These are phyloP conservation scores for Odiellus spinosus DNA, from an alignment of 2,888 invertebrate species.

Conservation along the genomic window DNA sequence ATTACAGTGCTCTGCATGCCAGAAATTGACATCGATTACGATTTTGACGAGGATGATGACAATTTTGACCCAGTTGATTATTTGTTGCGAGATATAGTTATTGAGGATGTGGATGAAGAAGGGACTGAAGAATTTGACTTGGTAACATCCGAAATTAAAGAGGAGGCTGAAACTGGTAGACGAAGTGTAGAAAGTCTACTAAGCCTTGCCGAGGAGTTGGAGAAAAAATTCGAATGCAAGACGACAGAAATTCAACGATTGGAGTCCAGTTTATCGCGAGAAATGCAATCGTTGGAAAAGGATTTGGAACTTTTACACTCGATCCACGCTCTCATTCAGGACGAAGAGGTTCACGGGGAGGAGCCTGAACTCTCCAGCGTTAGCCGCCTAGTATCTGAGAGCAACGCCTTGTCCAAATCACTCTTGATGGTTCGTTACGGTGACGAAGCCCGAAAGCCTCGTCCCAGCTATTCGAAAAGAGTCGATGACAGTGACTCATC, in stretches of 20 bases:
- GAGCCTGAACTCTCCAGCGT: background rate
- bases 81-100: too few species aligned
- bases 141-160: background rate
- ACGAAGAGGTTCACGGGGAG: background rate
- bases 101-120: conserved; percentile 24
- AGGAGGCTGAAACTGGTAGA: conserved; percentile 16
- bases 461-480: background rate
- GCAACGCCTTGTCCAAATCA: background rate
- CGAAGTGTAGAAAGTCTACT: conserved; percentile 27
- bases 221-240: conserved; percentile 20
- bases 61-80: too few species aligned
- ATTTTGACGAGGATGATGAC: too few species aligned
- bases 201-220: conserved; percentile 23
- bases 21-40: too few species aligned
- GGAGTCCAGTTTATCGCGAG: conserved; percentile 27
- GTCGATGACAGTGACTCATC: background rate
- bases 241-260: conserved; percentile 21
- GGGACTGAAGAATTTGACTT: conserved; percentile 23
- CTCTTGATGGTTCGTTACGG: background rate
- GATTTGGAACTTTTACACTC: conserved; percentile 9
- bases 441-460: background rate
- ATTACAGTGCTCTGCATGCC: too few species aligned
- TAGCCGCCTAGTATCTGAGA: background rate
- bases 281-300: conserved; percentile 17
- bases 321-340: conserved; percentile 1